Evolutionary conservation across 2,113 vertebrate genomes (phyloP), one percentile per base, ranked within the genome.

Genomic region (Bubo scandiacus): DNA sequence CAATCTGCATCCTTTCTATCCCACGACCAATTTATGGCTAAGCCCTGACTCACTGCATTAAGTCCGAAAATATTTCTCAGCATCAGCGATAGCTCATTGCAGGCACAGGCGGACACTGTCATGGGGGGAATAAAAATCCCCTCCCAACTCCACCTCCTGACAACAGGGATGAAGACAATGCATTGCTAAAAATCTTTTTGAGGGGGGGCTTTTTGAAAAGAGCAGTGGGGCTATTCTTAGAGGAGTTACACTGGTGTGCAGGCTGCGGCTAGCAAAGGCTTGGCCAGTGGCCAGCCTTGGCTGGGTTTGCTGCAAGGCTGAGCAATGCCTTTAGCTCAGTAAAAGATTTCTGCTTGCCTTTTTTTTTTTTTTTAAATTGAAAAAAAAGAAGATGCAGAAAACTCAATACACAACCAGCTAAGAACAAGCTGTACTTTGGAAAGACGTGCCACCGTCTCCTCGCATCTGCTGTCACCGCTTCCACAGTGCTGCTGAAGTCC

Each of bases 21-120:
- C 87, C 95, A 94, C 77, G 89, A 94, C 92, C 92, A 80, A 68
- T 49, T 86, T 57, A 52, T 34, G 43, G 91, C 91, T 92, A 84
- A 94, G 86, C 77, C 88, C 66, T 94, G 94, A 94, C 86, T 95
- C 97, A 94, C 70, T 3, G 22, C 81, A 81, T 88, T 65, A 89
- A 78, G 49, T 29, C 78, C 4, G 0, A 87, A 86, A 95, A 91
- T 75, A 75, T n/a, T 83, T 94, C 91, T 91, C 73, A 3, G 70
- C 65, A 72, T 88, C 74, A 92, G 71, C 1, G 1, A 68, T 9
- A 63, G 52, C 88, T 91, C 32, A 5, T 5, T 38, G 66, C 34
- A 2, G 88, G 83, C 51, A 38, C 14, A 45, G 59, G 52, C 5
- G 0, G 75, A 32, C 70, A 75, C 4, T 0, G 6, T 11, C 5